Evolutionary conservation across 2,797 vertebrate species (phyloP).

Genomic region (Paramormyrops hopkinsi): DNA sequence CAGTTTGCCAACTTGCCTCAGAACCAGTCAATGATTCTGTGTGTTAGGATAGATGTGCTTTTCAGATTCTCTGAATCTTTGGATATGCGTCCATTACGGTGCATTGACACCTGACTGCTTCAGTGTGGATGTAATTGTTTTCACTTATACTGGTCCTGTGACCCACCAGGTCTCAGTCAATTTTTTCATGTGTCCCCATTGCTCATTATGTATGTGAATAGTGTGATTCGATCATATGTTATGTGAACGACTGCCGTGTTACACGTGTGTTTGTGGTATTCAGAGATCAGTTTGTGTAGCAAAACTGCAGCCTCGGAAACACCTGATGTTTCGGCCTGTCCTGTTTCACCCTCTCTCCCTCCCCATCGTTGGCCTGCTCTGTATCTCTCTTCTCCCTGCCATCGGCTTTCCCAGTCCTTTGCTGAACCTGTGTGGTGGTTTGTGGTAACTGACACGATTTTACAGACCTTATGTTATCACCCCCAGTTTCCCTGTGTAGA

Average conservation of each 20-base stretch:
- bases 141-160: not conserved
- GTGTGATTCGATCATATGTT: not conserved
- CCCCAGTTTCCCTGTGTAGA: not conserved
- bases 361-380: not conserved
- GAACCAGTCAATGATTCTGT: not conserved
- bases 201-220: not conserved
- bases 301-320: not conserved
- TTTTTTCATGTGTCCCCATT: not conserved
- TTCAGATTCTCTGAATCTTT: not conserved
- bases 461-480: not conserved
- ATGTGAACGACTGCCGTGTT: not conserved
- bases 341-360: not conserved
- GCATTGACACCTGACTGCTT: not conserved
- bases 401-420: not conserved
- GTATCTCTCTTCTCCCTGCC: not conserved
- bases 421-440: not conserved
- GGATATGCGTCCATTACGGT: not conserved
- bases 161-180: not conserved
- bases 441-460: not conserved
- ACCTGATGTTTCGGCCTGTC: not conserved
- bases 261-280: not conserved
- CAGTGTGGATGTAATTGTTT: not conserved
- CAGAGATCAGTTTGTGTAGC: not conserved
- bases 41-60: not conserved
- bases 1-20: not conserved